A percentile compares a stretch with the other conserved stretches of the same genome.
Evolutionary conservation across 2,113 vertebrate species (phyloP).

Genomic region (Sardina pilchardus): DNA sequence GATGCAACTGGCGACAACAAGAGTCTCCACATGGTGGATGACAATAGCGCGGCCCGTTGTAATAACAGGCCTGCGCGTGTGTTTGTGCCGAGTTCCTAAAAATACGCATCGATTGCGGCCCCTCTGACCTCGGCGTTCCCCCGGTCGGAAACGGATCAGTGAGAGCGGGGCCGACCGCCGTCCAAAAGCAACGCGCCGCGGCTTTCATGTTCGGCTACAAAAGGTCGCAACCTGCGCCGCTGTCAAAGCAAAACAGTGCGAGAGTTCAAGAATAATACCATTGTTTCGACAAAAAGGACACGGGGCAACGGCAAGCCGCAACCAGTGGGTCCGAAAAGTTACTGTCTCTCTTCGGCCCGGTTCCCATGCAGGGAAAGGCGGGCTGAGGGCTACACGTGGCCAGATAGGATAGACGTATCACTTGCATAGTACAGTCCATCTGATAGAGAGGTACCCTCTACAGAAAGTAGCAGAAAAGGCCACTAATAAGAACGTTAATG

Average conservation of each 20-base stretch:
- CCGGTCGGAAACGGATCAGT: background rate
- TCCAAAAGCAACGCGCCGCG: background rate
- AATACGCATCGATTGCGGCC: background rate
- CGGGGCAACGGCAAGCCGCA: background rate
- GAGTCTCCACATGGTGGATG: background rate
- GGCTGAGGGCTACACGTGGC: background rate
- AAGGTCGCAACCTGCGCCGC: constrained; percentile 4
- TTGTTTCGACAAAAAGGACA: background rate
- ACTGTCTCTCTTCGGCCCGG: background rate
- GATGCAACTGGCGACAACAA: background rate
- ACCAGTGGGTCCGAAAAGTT: background rate
- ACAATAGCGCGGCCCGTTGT: background rate
- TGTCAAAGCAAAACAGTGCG: constrained; percentile 1
- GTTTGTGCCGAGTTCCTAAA: background rate
- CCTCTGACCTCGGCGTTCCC: background rate
- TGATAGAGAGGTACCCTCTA: background rate
- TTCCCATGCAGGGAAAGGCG: background rate
- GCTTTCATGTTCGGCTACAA: constrained; percentile 12
- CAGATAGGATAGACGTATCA: no score
- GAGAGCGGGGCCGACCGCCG: background rate
- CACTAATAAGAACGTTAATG: no score
- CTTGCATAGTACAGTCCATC: background rate
- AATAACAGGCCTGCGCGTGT: background rate
- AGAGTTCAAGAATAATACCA: constrained; percentile 15
- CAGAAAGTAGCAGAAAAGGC: background rate